Conservation (phyloP, 2,888 invertebrate genomes). For the Melieria picta region DNA sequence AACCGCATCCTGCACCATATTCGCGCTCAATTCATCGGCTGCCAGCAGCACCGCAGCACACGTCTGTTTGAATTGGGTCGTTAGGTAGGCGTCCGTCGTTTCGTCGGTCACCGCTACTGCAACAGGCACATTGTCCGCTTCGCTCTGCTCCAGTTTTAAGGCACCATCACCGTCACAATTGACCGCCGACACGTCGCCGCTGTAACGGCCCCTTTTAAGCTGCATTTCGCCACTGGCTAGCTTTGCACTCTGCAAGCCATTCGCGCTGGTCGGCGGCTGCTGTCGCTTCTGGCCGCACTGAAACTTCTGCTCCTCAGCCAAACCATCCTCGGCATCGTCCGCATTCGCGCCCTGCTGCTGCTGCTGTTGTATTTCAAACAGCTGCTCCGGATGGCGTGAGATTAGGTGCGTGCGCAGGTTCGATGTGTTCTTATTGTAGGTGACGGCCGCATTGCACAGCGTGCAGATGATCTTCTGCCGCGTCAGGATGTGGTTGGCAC, state of each 20-base stretch:
- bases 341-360: slow-evolving; percentile 14
- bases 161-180: slow-evolving; percentile 12
- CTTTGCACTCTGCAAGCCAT: too few species aligned
- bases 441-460: slow-evolving; percentile 50
- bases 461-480: slow-evolving; percentile 55
- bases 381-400: slow-evolving; percentile 51
- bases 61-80: too few species aligned
- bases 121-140: background rate
- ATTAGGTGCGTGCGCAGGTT: slow-evolving; percentile 55
- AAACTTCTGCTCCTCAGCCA: slow-evolving; percentile 1
- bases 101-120: background rate
- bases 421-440: slow-evolving; percentile 57
- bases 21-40: background rate
- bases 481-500: slow-evolving; percentile 51
- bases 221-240: too few species aligned
- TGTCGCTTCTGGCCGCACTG: background rate
- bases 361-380: slow-evolving; percentile 42
- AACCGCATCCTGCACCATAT: background rate
- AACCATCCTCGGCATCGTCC: background rate
- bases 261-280: too few species aligned
- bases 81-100: background rate
- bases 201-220: too few species aligned
- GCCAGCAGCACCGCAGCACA: background rate
- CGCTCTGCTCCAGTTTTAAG: background rate
- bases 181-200: too few species aligned